Conservation (phyloP, 2,888 invertebrate species). For the Drosophila anomalipes region DNA sequence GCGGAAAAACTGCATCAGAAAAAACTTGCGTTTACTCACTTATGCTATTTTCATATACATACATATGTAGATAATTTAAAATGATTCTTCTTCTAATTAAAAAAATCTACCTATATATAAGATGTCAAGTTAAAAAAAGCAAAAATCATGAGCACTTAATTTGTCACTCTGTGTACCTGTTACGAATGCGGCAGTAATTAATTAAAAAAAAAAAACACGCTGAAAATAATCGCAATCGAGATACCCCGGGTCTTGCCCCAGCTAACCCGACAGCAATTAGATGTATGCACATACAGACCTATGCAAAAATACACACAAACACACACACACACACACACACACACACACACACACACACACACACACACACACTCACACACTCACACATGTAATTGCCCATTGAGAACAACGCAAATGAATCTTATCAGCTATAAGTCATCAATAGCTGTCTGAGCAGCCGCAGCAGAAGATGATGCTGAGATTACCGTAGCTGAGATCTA, state of each 20-base stretch:
- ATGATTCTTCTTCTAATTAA: background rate
- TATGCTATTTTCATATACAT: background rate
- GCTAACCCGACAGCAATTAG: conserved; percentile 7
- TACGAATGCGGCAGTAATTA: background rate
- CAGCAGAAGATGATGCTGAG: background rate
- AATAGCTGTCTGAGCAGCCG: background rate
- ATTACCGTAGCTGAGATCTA: conserved; percentile 24
- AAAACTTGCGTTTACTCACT: background rate
- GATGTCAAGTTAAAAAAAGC: background rate
- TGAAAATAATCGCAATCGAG: background rate
- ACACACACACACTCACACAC: background rate
- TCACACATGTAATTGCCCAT: background rate
- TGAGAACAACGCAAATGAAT: conserved; percentile 40
- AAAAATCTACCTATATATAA: background rate
- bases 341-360: background rate
- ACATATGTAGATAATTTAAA: background rate
- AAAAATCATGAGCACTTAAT: background rate
- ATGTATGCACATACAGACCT: background rate
- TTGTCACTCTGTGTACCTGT: background rate
- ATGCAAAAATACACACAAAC: background rate
- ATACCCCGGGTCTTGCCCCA: background rate
- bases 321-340: background rate
- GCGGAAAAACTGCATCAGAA: background rate
- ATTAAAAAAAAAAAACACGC: background rate
- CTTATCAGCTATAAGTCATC: conserved; percentile 40